Evolutionary conservation across 2,888 invertebrate species (phyloP).

Genomic region (Dryadula phaetusa): DNA sequence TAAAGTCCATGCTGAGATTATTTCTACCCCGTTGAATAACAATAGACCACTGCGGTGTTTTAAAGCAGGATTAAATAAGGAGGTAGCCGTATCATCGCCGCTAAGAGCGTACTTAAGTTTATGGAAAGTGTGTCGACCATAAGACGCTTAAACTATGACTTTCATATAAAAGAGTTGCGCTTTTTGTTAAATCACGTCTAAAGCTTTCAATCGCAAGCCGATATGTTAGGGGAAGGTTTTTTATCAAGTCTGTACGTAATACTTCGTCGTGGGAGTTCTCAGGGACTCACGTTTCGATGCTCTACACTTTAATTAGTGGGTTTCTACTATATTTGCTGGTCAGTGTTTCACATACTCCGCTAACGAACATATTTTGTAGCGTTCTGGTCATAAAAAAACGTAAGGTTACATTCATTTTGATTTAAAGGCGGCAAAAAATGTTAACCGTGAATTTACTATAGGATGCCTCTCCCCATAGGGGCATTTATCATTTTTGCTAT

Average conservation of each 20-base stretch:
- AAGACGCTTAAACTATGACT: slow-evolving; percentile 78
- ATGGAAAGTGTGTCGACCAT: slow-evolving; percentile 77
- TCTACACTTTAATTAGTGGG: slow-evolving; percentile 75
- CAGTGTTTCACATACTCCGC: slow-evolving; percentile 39
- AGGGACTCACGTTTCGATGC: slow-evolving; percentile 65
- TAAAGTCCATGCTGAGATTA: slow-evolving; percentile 69
- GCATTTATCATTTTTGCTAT: slow-evolving; percentile 84
- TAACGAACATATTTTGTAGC: slow-evolving; percentile 45
- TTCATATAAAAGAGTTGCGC: slow-evolving; percentile 80
- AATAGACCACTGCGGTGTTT: slow-evolving; percentile 75
- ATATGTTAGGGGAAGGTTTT: slow-evolving; percentile 67
- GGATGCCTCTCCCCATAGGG: slow-evolving; percentile 64
- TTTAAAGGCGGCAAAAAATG: slow-evolving; percentile 45
- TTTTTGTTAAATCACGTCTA: slow-evolving; percentile 79
- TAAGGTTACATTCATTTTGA: slow-evolving; percentile 37
- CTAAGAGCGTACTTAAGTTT: slow-evolving; percentile 80
- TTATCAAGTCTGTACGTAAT: slow-evolving; percentile 59
- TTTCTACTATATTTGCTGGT: slow-evolving; percentile 67
- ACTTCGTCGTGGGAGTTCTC: slow-evolving; percentile 78
- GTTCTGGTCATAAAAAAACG: slow-evolving; percentile 32
- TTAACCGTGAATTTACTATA: slow-evolving; percentile 57
- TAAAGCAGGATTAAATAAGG: slow-evolving; percentile 76
- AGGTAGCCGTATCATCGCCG: slow-evolving; percentile 78
- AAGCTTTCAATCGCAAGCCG: slow-evolving; percentile 66
- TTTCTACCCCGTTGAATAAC: slow-evolving; percentile 71